A percentile compares a stretch with the other conserved stretches of the same genome.
phyloP scores from a whole-genome alignment of 2,797 vertebrate genomes.

The Falco rusticolus region DNA sequence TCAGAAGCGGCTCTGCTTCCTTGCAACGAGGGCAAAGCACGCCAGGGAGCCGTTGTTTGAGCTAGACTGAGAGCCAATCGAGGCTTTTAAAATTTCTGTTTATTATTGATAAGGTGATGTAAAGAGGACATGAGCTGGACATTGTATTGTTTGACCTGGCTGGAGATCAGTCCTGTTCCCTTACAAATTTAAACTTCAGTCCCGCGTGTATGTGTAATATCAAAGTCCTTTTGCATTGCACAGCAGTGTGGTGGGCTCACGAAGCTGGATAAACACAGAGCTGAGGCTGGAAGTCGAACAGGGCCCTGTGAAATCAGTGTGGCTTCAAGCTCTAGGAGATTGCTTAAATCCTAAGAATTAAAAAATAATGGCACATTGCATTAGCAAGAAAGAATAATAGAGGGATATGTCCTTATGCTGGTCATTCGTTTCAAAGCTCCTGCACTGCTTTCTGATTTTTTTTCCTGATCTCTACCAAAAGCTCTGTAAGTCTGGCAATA shows the following conservation, averaged over 20 bases:
- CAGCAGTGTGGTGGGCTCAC: background rate
- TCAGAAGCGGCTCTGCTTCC: background rate
- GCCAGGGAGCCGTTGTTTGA: background rate
- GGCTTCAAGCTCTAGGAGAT: background rate
- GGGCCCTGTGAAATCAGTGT: background rate
- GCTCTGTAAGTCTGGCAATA: background rate
- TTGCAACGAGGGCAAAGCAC: background rate
- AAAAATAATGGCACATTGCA: background rate
- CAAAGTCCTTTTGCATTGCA: slow-evolving; percentile 43
- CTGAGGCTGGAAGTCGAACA: background rate
- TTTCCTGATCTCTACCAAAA: background rate
- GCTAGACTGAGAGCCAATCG: background rate
- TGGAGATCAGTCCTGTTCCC: slow-evolving; percentile 13
- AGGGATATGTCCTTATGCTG: background rate
- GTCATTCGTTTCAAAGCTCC: background rate
- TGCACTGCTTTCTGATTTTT: background rate
- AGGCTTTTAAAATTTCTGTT: background rate
- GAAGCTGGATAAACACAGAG: background rate
- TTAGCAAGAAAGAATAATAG: background rate
- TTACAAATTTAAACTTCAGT: background rate
- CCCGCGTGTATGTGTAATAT: background rate
- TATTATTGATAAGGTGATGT: slow-evolving; percentile 3
- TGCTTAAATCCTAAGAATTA: background rate
- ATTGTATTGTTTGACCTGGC: slow-evolving; percentile 31
- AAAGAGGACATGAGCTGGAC: background rate